Conservation (phyloP, 1,140 invertebrate species). For the Arion vulgaris region DNA sequence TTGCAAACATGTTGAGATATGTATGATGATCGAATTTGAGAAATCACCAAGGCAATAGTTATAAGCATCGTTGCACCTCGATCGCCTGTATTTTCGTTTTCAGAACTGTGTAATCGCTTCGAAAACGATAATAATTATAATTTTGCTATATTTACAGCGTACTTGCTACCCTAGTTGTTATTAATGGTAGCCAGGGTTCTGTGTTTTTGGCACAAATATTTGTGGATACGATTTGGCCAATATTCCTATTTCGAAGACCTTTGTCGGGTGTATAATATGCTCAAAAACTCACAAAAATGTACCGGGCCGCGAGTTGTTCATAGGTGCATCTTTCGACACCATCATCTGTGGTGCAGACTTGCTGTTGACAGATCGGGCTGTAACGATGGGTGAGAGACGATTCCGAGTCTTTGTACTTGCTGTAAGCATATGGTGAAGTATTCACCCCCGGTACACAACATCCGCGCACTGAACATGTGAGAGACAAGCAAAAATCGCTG, state of each 20-base stretch:
- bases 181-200: neutral
- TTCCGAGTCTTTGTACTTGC: slow-evolving; percentile 1
- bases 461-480: neutral
- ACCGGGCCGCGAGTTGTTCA: neutral
- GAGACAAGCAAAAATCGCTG: neutral
- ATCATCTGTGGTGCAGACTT: neutral
- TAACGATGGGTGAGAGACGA: neutral
- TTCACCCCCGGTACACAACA: neutral
- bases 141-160: neutral
- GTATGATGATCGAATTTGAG: neutral
- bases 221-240: neutral
- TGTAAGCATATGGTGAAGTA: slow-evolving; percentile 1
- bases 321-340: neutral
- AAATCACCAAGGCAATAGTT: neutral
- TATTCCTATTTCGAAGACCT: slow-evolving; percentile 2
- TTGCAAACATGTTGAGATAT: neutral
- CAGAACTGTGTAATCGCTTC: neutral
- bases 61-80: neutral
- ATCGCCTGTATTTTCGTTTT: neutral
- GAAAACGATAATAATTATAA: neutral
- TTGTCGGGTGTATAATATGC: slow-evolving; percentile 14
- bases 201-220: neutral
- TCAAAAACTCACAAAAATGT: slow-evolving; percentile 12
- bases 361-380: slow-evolving; percentile 15
- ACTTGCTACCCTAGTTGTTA: neutral